A percentile compares a stretch with the other conserved stretches of the same genome.
These are phyloP conservation scores for Channa maculata DNA, from an alignment of 2,113 vertebrate species.

Conservation along the genomic window DNA sequence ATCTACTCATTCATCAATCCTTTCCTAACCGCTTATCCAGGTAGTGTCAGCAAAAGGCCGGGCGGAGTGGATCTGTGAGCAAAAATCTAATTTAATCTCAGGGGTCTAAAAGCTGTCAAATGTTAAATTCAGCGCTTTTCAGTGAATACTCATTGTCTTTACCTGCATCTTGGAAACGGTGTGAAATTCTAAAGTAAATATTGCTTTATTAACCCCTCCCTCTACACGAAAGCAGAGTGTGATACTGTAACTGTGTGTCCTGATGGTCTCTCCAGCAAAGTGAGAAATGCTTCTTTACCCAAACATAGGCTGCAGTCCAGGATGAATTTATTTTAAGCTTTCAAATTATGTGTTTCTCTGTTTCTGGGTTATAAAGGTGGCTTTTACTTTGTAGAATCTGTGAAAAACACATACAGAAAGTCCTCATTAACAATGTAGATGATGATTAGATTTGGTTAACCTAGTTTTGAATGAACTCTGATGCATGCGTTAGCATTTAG, in stretches of 20 bases:
- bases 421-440: not conserved
- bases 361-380: constrained; percentile 21
- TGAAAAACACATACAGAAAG: not conserved
- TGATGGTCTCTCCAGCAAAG: constrained; percentile 51
- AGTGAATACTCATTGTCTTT: not conserved
- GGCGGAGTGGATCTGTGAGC: constrained; percentile 6
- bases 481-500: too few species aligned
- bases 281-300: constrained; percentile 52
- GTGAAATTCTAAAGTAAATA: not conserved
- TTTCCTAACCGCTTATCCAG: constrained; percentile 30
- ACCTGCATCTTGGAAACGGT: not conserved
- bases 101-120: constrained; percentile 5
- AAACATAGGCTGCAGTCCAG: constrained; percentile 61
- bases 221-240: not conserved
- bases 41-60: not conserved
- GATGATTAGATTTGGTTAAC: not conserved
- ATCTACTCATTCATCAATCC: not conserved
- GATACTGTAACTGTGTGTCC: constrained; percentile 36
- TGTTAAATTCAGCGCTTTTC: not conserved
- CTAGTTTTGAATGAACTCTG: too few species aligned
- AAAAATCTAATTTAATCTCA: constrained; percentile 11
- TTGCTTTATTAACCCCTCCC: too few species aligned
- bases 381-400: constrained; percentile 30
- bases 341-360: constrained; percentile 42
- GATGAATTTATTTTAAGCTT: constrained; percentile 59